phyloP scores from a whole-genome alignment of 2,113 vertebrate genomes.

The Barbus barbus region DNA sequence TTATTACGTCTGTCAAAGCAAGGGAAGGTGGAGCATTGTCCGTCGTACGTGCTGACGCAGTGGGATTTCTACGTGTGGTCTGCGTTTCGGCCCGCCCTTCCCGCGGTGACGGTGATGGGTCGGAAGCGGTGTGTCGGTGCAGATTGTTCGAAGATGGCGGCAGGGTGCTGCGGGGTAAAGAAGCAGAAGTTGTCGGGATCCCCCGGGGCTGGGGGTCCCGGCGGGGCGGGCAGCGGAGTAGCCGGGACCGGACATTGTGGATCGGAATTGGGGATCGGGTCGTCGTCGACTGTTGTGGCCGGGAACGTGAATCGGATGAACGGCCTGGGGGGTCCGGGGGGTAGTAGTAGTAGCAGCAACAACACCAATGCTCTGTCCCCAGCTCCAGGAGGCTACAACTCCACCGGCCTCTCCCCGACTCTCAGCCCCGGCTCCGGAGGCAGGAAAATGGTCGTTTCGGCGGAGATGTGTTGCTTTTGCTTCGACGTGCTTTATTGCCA shows the following conservation, averaged over 20 bases:
- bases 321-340: constrained; percentile 83
- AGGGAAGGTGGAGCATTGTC: constrained; percentile 78
- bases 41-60: constrained; percentile 80
- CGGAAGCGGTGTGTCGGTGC: constrained; percentile 97
- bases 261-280: constrained; percentile 83
- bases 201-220: constrained; percentile 89
- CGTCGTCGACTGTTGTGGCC: constrained; percentile 82
- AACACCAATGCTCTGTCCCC: constrained; percentile 76
- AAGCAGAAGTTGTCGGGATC: constrained; percentile 99
- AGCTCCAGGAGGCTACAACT: constrained; percentile 76
- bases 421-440: constrained; percentile 81
- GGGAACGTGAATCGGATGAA: constrained; percentile 82
- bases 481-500: constrained; percentile 99
- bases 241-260: constrained; percentile 86
- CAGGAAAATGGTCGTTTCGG: constrained; percentile 96
- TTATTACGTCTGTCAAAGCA: constrained; percentile 59
- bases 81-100: constrained; percentile 84
- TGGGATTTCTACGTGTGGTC: constrained; percentile 81
- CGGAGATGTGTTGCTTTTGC: constrained; percentile 99
- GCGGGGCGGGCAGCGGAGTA: constrained; percentile 82
- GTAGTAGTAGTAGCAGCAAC: constrained; percentile 72
- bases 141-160: constrained; percentile 99
- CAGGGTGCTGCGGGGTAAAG: constrained; percentile 99
- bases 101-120: constrained; percentile 93
- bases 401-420: constrained; percentile 79